Evolutionary conservation across 2,113 vertebrate genomes (phyloP).

Genomic region (Brachypodius melanocephalos): DNA sequence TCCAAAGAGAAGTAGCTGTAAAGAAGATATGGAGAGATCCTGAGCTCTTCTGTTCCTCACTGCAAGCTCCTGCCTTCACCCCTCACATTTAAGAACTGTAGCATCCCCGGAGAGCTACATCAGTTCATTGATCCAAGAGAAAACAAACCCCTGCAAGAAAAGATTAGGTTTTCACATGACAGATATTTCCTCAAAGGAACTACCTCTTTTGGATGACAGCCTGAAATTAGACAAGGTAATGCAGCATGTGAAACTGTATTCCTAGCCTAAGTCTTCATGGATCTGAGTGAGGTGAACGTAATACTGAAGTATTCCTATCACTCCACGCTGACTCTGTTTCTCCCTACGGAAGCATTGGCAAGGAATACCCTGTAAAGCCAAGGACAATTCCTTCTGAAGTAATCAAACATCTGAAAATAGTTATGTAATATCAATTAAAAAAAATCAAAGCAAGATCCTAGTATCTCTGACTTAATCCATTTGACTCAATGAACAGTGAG

Average conservation of each 20-base stretch:
- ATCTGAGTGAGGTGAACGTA: background rate
- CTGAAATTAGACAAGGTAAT: background rate
- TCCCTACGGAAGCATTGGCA: background rate
- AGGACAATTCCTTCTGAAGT: background rate
- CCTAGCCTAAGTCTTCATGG: background rate
- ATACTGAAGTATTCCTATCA: background rate
- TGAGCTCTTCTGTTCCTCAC: background rate
- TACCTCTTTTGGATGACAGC: background rate
- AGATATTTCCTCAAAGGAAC: background rate
- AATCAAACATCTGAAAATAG: background rate
- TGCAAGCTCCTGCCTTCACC: background rate
- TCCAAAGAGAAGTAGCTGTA: background rate
- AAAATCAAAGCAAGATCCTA: background rate
- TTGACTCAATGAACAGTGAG: background rate
- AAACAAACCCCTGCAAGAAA: background rate
- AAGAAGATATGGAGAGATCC: background rate
- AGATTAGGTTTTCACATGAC: background rate
- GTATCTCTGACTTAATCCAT: background rate
- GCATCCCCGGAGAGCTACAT: background rate
- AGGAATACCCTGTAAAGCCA: background rate
- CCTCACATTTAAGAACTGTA: background rate
- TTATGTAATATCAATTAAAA: background rate
- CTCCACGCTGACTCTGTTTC: background rate
- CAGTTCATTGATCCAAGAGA: background rate
- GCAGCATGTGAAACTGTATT: background rate